Evolutionary conservation across 2,113 vertebrate genomes (phyloP).

Genomic region (Mirounga angustirostris): DNA sequence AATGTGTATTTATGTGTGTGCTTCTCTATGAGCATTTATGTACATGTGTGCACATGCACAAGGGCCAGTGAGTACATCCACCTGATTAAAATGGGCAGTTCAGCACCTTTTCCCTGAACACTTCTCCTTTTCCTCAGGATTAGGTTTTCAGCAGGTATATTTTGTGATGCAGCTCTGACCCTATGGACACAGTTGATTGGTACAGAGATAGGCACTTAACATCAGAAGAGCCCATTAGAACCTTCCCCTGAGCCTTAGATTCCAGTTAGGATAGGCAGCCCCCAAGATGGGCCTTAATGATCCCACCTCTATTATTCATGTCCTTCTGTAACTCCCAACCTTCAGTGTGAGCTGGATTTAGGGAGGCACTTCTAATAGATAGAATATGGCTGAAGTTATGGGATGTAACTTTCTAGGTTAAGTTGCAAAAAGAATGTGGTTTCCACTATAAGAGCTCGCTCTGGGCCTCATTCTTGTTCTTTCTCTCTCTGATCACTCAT

Average conservation of each 20-base stretch:
- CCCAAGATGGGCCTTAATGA: background rate
- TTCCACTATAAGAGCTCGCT: background rate
- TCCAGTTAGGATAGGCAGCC: background rate
- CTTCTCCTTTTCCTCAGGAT: background rate
- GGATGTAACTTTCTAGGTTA: background rate
- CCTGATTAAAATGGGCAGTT: background rate
- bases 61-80: background rate
- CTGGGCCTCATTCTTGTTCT: background rate
- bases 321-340: background rate
- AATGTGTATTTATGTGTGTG: background rate
- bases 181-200: background rate
- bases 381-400: background rate
- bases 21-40: background rate
- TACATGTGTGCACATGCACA: background rate
- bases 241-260: background rate
- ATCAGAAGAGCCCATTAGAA: background rate
- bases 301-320: background rate
- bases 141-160: background rate
- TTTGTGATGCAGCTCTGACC: background rate
- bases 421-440: background rate
- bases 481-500: conserved; percentile 42
- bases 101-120: background rate
- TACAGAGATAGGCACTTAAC: background rate
- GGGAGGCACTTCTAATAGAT: background rate
- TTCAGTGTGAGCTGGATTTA: background rate